These are phyloP conservation scores for Diarsia mendica DNA, from an alignment of 2,888 invertebrate species.

Conservation along the genomic window DNA sequence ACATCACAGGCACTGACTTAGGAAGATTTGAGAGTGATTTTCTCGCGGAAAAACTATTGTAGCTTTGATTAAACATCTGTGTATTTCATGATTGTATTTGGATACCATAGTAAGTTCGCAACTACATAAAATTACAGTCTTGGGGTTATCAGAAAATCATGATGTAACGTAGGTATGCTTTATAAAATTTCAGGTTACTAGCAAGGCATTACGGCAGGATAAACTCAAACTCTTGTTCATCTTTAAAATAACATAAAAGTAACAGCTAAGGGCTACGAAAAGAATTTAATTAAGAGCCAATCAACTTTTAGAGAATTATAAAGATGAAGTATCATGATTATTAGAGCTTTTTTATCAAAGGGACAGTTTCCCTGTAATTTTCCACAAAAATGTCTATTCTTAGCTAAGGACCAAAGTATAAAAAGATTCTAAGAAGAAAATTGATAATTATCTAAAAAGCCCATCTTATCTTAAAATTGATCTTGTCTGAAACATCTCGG, in stretches of 20 bases:
- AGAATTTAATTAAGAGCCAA: background rate
- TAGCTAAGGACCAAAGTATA: background rate
- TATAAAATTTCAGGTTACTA: no score
- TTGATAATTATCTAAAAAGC: conserved; percentile 4
- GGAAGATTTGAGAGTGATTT: no score
- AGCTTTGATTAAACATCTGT: no score
- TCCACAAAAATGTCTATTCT: background rate
- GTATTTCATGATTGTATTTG: no score
- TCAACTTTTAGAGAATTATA: background rate
- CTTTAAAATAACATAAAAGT: background rate
- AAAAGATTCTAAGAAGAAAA: background rate
- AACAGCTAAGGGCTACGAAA: background rate
- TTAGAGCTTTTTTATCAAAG: background rate
- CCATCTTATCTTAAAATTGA: conserved; percentile 39
- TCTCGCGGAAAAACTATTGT: no score
- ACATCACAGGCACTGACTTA: no score
- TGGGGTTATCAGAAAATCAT: no score
- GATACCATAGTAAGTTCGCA: no score
- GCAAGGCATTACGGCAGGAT: no score
- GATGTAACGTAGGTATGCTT: no score
- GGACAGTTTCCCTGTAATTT: background rate
- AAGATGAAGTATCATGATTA: background rate
- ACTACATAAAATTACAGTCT: no score
- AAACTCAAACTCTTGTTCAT: background rate
- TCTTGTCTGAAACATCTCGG: conserved; percentile 26